These are phyloP conservation scores for Cheiracanthium punctorium DNA, from an alignment of 2,888 invertebrate species.

Conservation along the genomic window DNA sequence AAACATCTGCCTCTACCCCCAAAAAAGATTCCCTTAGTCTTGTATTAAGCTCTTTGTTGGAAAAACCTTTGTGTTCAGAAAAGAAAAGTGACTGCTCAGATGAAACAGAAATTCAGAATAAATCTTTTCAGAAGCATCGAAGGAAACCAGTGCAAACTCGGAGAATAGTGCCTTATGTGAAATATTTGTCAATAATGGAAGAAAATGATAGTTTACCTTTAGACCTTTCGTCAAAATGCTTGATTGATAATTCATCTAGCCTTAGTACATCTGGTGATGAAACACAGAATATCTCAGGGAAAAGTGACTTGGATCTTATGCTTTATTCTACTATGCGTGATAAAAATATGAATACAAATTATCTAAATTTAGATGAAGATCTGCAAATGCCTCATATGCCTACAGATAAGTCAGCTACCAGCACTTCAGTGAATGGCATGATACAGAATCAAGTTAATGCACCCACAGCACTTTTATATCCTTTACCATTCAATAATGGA, in stretches of 20 bases:
- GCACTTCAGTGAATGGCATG: not conserved
- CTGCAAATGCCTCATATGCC: not conserved
- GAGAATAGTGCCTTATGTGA: conserved; percentile 69
- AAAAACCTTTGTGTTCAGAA: conserved; percentile 27
- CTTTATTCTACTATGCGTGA: not conserved
- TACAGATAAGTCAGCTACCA: not conserved
- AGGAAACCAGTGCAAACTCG: conserved; percentile 66
- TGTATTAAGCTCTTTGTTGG: conserved; percentile 44
- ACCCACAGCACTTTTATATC: not conserved
- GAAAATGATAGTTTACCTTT: conserved; percentile 61
- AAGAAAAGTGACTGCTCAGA: conserved; percentile 7
- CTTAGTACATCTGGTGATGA: not conserved
- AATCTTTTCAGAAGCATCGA: conserved; percentile 42
- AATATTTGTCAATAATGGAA: conserved; percentile 67
- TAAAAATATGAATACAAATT: not conserved
- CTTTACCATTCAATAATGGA: conserved; percentile 5
- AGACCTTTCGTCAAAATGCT: conserved; percentile 62
- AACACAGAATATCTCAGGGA: not conserved
- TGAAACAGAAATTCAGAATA: not conserved
- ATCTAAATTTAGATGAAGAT: not conserved
- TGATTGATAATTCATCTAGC: not conserved
- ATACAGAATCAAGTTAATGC: not conserved
- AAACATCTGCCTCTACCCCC: not conserved
- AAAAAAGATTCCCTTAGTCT: conserved; percentile 49
- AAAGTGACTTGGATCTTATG: not conserved